phyloP scores from a whole-genome alignment of 2,113 vertebrate species.

The Rhineura floridana region DNA sequence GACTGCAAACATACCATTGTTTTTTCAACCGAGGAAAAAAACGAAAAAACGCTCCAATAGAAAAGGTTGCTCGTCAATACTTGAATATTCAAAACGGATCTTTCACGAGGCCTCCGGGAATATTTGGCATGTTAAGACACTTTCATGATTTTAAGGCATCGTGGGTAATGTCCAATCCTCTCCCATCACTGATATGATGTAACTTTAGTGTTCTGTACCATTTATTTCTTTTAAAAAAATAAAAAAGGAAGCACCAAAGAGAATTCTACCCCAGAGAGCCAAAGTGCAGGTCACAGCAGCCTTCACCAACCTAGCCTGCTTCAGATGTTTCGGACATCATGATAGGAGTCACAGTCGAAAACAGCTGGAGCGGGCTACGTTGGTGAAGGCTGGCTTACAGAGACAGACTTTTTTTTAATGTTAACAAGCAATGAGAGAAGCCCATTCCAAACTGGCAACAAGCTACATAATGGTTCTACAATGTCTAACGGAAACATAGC shows the following conservation, averaged over 20 bases:
- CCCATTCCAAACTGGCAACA: neutral
- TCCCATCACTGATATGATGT: slow-evolving; percentile 30
- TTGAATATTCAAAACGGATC: slow-evolving; percentile 18
- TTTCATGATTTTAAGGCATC: slow-evolving; percentile 55
- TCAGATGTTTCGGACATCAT: neutral
- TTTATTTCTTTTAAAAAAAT: slow-evolving; percentile 14
- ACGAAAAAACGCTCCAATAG: slow-evolving; percentile 33
- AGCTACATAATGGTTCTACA: neutral
- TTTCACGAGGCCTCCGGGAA: slow-evolving; percentile 35
- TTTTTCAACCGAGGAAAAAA: slow-evolving; percentile 16
- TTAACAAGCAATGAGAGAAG: slow-evolving; percentile 20
- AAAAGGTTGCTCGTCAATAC: slow-evolving; percentile 7
- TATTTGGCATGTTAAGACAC: slow-evolving; percentile 25
- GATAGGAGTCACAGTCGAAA: no score
- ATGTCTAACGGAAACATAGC: slow-evolving; percentile 39
- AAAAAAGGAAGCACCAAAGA: slow-evolving; percentile 45
- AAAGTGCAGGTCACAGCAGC: slow-evolving; percentile 11
- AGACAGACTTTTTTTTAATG: neutral
- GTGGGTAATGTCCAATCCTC: slow-evolving; percentile 44
- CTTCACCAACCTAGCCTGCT: neutral
- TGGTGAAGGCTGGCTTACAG: neutral
- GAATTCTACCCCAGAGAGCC: slow-evolving; percentile 29
- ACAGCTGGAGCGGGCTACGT: neutral
- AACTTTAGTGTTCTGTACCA: neutral
- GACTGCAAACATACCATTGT: slow-evolving; percentile 35